Conservation (phyloP, 2,113 vertebrate genomes). For the Etia nguti region DNA sequence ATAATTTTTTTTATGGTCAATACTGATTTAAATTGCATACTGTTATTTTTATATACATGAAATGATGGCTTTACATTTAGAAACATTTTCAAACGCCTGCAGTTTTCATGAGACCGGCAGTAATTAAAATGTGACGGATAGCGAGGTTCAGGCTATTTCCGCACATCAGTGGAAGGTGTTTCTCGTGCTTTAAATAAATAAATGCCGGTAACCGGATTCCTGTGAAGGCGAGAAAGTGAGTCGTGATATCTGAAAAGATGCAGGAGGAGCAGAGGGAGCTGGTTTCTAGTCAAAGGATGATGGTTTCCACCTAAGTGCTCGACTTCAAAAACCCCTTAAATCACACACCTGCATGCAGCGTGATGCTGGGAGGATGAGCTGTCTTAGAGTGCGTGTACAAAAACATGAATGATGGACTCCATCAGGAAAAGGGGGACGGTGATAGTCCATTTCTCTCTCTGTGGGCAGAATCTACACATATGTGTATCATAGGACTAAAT, state of each 20-base stretch:
- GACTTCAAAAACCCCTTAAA: background rate
- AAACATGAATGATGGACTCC: background rate
- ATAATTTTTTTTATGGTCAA: background rate
- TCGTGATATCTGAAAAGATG: background rate
- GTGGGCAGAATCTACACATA: background rate
- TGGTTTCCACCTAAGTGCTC: background rate
- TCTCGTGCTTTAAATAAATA: background rate
- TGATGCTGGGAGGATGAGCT: background rate
- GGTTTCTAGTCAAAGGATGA: background rate
- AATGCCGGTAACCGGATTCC: rapidly evolving
- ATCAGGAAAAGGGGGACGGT: background rate
- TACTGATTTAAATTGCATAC: background rate
- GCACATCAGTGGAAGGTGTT: background rate
- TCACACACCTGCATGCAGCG: background rate
- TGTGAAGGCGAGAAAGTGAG: background rate
- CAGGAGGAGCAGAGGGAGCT: background rate
- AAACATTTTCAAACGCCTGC: background rate
- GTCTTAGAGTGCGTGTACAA: rapidly evolving
- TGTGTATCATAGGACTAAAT: background rate
- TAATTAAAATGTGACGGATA: background rate
- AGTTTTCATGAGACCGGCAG: background rate
- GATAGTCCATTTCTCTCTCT: background rate
- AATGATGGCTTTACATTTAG: background rate
- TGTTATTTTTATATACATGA: background rate
- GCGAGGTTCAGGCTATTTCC: background rate